These are phyloP conservation scores for Ictalurus furcatus DNA, from an alignment of 2,113 vertebrate species.

Conservation along the genomic window DNA sequence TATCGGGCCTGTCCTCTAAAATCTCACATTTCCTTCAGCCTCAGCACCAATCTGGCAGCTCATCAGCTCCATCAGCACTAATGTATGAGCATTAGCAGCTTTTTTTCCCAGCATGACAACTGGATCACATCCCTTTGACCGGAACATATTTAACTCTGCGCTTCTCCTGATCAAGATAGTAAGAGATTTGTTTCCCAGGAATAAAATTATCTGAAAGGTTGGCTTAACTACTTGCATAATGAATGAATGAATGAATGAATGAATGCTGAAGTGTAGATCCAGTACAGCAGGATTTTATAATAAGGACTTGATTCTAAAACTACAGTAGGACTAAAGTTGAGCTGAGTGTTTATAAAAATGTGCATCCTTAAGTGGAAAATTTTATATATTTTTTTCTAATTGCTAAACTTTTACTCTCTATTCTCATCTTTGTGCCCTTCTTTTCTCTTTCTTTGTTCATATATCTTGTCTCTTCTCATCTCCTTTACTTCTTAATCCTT, in stretches of 20 bases:
- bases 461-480: neutral
- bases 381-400: neutral
- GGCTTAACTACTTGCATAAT: neutral
- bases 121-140: neutral
- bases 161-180: neutral
- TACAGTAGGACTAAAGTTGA: neutral
- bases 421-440: neutral
- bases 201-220: neutral
- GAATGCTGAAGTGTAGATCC: neutral
- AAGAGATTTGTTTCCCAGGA: conserved; percentile 1
- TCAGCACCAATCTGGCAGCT: conserved; percentile 21
- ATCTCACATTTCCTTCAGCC: conserved; percentile 24
- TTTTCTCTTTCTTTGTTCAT: neutral
- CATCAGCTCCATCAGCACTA: conserved; percentile 16
- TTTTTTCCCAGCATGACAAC: neutral
- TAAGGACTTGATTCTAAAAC: neutral
- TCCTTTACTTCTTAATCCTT: neutral
- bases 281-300: neutral
- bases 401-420: neutral
- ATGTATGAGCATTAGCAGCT: neutral
- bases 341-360: neutral
- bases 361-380: neutral
- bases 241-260: too few relatives aligned
- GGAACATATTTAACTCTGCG: conserved; percentile 6
- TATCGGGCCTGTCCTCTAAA: conserved; percentile 9